phyloP scores from a whole-genome alignment of 2,113 vertebrate species.

The Siniperca knerii region DNA sequence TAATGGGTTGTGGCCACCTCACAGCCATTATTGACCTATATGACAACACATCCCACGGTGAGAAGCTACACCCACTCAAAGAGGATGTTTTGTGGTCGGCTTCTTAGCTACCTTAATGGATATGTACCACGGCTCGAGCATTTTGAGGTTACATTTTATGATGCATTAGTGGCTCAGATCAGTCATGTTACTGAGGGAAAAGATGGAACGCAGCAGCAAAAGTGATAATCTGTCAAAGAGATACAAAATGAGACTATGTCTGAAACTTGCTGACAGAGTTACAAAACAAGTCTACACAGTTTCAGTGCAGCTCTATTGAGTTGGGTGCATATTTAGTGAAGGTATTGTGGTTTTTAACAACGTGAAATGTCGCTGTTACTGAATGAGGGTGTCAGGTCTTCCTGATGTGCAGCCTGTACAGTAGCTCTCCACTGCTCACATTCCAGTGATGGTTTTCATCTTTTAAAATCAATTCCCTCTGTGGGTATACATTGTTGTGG shows the following conservation, averaged over 20 bases:
- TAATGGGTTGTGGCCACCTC: constrained; percentile 26
- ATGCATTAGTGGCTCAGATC: constrained; percentile 36
- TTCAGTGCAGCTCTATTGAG: constrained; percentile 10
- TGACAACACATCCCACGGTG: neutral
- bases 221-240: constrained; percentile 17
- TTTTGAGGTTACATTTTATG: constrained; percentile 26
- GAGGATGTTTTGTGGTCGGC: neutral
- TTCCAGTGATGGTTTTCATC: constrained; percentile 2
- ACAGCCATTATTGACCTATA: constrained; percentile 38
- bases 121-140: neutral
- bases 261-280: constrained; percentile 22
- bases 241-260: constrained; percentile 13
- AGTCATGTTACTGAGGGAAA: constrained; percentile 13
- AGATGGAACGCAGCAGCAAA: constrained; percentile 5
- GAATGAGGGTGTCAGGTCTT: constrained; percentile 5
- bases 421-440: neutral
- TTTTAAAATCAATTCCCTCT: constrained; percentile 12
- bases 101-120: constrained; percentile 2
- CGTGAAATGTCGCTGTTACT: constrained; percentile 23
- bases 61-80: constrained; percentile 25
- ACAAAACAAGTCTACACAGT: constrained; percentile 1
- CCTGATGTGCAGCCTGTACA: neutral
- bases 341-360: constrained; percentile 32
- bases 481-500: neutral
- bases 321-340: neutral